Base-by-base conservation (phyloP, 2,113 vertebrate species). In the Engystomops pustulosus region DNA sequence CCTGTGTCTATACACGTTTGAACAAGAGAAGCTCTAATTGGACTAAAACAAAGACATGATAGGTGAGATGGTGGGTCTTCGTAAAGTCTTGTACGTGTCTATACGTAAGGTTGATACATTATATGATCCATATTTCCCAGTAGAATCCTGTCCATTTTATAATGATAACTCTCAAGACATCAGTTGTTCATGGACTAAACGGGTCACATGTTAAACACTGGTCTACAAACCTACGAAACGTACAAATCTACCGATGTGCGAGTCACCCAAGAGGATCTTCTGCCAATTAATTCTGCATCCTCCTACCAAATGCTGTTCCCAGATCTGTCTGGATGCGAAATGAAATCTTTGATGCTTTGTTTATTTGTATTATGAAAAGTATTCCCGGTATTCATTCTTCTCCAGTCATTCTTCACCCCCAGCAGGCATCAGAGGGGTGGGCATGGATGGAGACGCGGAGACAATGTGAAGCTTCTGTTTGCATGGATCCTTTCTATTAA, bases 241-340 rank as follows among this genome's bases (percentile, higher is more conserved):
- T 23, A 23, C 20, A 70, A 44, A 12, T 44, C 36, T 70, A 70
- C 68, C 34, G 23, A 70, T 70, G 68, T 23, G 8, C 18, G 1
- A n/a, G 3, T 8, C 67, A 44, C 9, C 36, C n/a, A 3, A n/a
- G 68, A 11, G 3, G 8, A 74, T 36, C 15, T 51, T 15, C 18
- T 17, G 34, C 75, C 75, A 78, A 51, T 60, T 41, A 78, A 78
- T 78, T 38, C 51, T 23, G 6, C 12, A 77, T 77, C 49, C 38
- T 55, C 6, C 23, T 25, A 41, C 34, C 20, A 2, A 78, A 25
- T 27, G 14, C 58, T 58, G 69, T 78, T 78, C 53, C 75, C 75
- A 58, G 20, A n/a, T 78, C 12, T 58, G 1, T 17, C 34, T 60
- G n/a, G 20, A 20, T 7, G n/a, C 51, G 5, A 77, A 55, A 36